Evolutionary conservation across 2,113 vertebrate species (phyloP), one percentile per base, ranked within the genome.

Genomic region (Athene noctua): DNA sequence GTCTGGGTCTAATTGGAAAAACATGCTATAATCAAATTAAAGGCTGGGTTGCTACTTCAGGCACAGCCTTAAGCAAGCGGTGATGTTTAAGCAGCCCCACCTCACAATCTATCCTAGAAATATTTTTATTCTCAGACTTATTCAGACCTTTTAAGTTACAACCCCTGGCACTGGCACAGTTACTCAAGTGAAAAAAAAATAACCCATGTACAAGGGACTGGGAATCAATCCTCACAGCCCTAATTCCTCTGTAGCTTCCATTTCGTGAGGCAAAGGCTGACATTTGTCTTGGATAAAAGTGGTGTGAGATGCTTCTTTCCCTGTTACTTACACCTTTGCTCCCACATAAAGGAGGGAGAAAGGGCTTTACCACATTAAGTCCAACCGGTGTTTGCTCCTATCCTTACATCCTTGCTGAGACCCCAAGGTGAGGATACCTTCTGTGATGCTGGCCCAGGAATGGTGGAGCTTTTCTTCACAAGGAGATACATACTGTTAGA

Each of bases 331-430:
- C 10, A 17, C 9, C 6, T 61, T 49, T 61, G 10, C 26, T 75
- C 26, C 13, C 58, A 42, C 0, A 0, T 19, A n/a, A 34, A 55
- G 18, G 25, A 63, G 4, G 9, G 20, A 55, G 10, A 14, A 11
- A 51, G 6, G 4, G 11, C 11, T 55, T 73, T 61, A 38, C 6
- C 20, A 10, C 10, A 30, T n/a, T 34, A 54, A 55, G 13, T 80
- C 26, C 30, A 40, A 15, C 2, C 19, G 34, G 29, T 49, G 29
- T 61, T 55, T 62, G 2, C 16, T 42, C 15, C 13, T 25, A 85
- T 77, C 36, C 34, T 63, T 19, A 26, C 14, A 30, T 15, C 5
- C 18, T 55, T 77, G 30, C 40, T 86, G 22, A 52, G 26, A 32
- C 5, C 8, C 8, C 27, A 72, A 16, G 10, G 1, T 62, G 13